A percentile compares a stretch with the other conserved stretches of the same genome.
Evolutionary conservation across 2,797 vertebrate genomes (phyloP).

Genomic region (Peromyscus aztecus): DNA sequence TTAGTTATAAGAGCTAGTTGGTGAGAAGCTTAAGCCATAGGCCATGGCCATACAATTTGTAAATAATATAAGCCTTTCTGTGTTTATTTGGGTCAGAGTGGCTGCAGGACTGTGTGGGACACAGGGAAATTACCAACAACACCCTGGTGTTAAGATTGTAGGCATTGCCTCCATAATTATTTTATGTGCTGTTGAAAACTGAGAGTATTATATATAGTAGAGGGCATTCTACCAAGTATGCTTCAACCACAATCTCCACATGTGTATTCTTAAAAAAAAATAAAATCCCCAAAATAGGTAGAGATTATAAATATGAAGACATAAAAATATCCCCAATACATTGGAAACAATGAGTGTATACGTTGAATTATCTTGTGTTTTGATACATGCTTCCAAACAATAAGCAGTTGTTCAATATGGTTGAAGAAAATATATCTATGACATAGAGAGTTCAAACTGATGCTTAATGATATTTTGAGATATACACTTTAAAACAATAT

Average conservation of each 20-base stretch:
- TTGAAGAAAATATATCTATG: not conserved
- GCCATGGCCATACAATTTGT: too few species aligned
- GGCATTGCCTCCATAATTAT: not conserved
- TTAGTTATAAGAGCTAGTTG: too few species aligned
- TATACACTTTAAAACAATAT: not conserved
- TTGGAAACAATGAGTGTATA: not conserved
- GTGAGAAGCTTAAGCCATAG: too few species aligned
- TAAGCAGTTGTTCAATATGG: not conserved
- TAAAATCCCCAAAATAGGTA: not conserved
- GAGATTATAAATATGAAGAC: too few species aligned
- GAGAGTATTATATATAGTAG: not conserved
- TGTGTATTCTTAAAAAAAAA: not conserved
- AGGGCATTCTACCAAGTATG: not conserved
- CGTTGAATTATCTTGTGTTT: not conserved
- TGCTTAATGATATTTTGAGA: not conserved
- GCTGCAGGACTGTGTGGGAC: too few species aligned
- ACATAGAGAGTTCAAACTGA: not conserved
- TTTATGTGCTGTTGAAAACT: not conserved
- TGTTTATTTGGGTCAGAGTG: too few species aligned
- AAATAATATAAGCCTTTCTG: too few species aligned
- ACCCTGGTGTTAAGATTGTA: too few species aligned
- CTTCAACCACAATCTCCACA: not conserved
- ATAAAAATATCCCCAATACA: not conserved
- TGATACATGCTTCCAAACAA: not conserved
- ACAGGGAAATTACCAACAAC: too few species aligned